Conservation (phyloP, 2,797 vertebrate species). For the Eulemur coronatus region DNA sequence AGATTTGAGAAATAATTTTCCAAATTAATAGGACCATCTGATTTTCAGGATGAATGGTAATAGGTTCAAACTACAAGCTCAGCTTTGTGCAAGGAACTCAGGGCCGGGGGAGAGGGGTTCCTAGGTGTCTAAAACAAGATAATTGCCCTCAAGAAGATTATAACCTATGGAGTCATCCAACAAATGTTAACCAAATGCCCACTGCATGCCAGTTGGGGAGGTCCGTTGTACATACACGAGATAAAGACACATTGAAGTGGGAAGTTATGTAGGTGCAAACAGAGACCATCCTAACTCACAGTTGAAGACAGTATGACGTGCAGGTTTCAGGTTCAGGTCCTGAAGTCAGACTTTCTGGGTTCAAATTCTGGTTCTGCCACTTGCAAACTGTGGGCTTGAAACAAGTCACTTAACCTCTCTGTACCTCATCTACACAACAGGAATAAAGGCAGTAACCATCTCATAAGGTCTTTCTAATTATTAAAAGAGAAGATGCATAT, state of each 20-base stretch:
- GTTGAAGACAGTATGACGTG: background rate
- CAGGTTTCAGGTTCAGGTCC: background rate
- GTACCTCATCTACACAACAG: background rate
- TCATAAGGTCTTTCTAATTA: background rate
- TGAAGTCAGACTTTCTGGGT: background rate
- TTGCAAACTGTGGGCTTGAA: background rate
- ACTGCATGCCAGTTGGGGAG: background rate
- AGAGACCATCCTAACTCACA: background rate
- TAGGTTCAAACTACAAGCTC: background rate
- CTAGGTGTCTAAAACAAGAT: background rate
- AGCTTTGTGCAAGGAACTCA: background rate
- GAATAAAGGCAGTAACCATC: background rate
- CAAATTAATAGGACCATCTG: background rate
- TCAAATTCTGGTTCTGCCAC: background rate
- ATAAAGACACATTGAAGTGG: background rate
- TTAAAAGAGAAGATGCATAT: background rate
- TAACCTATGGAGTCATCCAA: background rate
- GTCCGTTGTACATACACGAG: too few species aligned
- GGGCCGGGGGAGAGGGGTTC: rapidly evolving
- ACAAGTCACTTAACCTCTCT: background rate
- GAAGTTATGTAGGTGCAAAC: background rate
- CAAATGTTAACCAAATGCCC: background rate
- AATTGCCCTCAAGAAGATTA: background rate
- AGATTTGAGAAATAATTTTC: background rate
- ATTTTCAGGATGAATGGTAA: background rate